Base-by-base conservation (phyloP, 2,797 vertebrate genomes). In the Acropternis orthonyx region DNA sequence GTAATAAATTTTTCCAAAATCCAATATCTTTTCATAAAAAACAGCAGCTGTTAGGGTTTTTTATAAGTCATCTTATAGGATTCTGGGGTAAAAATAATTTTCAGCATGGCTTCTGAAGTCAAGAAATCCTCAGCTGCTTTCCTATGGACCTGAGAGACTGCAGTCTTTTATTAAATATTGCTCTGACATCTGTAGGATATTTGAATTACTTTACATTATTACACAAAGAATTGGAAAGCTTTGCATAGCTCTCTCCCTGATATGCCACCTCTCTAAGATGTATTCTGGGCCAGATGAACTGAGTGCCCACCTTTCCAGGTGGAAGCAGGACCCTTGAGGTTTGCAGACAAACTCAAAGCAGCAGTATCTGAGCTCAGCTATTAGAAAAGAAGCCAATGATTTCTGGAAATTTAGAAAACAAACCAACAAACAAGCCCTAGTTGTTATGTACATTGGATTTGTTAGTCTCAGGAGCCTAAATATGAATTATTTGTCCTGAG, bases 1-100 rank as follows among this genome's bases (percentile, higher is more conserved):
- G 71, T 92, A 92, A 95, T 95, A 95, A 86, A 78, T 96, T 96
- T 95, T 95, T 84, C 82, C 54, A 44, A 93, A 91, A 91, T 88
- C 73, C 91, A 91, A 69, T 92, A 85, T 48, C 48, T 68, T 93
- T 94, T 78, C 58, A 67, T 43, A 81, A 71, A 78, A 93, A 96
- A 84, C 23, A 78, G 88, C 63, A 89, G 62, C 43, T 82, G 37
- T 54, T 85, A 71, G 20, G 0, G 0, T 67, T 81, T 82, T 82
- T 49, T 0, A 41, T 14, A 62, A 95, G 69, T 68, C 4, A 75
- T 80, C 16, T 63, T 56, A 36, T 3, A 88, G 43, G 46, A 48
- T 93, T 87, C 39, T 61, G 49, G 32, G 22, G 18, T 76, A 76
- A 82, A 92, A 94, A 76, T 55, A 61, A 66, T 82, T 89, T 91